Evolutionary conservation across 2,888 invertebrate species (phyloP).

Genomic region (Xestoiulus laeticollis): DNA sequence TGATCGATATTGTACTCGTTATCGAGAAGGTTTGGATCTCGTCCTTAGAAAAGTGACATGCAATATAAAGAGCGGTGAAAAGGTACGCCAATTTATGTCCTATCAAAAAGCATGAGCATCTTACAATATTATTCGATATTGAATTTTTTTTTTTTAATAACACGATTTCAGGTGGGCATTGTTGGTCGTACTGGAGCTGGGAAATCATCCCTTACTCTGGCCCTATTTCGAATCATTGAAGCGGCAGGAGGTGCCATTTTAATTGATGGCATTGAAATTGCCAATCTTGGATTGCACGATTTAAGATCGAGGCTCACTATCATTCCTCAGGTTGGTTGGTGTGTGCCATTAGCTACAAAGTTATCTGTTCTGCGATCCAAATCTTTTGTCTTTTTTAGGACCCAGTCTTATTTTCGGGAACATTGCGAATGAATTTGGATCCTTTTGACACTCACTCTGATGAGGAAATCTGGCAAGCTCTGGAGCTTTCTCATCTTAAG

Average conservation of each 20-base stretch:
- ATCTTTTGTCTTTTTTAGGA: slow-evolving; percentile 74
- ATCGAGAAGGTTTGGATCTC: slow-evolving; percentile 61
- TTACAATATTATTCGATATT: neutral
- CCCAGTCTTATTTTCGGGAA: slow-evolving; percentile 93
- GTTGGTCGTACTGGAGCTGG: slow-evolving; percentile 92
- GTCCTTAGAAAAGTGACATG: slow-evolving; percentile 61
- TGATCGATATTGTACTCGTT: slow-evolving; percentile 60
- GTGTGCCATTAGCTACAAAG: neutral
- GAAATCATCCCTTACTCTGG: slow-evolving; percentile 87
- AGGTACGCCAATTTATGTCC: slow-evolving; percentile 57
- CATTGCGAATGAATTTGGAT: slow-evolving; percentile 89
- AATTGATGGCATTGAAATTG: slow-evolving; percentile 85
- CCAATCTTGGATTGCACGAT: slow-evolving; percentile 73
- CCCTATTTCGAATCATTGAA: slow-evolving; percentile 90
- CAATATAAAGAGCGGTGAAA: slow-evolving; percentile 60
- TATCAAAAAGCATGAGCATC: too few species aligned
- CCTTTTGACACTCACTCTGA: slow-evolving; percentile 83
- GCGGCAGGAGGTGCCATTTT: slow-evolving; percentile 80
- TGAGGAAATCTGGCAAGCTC: slow-evolving; percentile 84
- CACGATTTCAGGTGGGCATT: slow-evolving; percentile 73
- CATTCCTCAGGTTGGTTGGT: slow-evolving; percentile 63
- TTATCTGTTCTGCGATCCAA: neutral
- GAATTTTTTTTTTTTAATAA: neutral
- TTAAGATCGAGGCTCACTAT: slow-evolving; percentile 64
- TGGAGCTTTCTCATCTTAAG: slow-evolving; percentile 91